Base-by-base conservation (phyloP, 2,797 vertebrate genomes). In the Myiotriccus ornatus region DNA sequence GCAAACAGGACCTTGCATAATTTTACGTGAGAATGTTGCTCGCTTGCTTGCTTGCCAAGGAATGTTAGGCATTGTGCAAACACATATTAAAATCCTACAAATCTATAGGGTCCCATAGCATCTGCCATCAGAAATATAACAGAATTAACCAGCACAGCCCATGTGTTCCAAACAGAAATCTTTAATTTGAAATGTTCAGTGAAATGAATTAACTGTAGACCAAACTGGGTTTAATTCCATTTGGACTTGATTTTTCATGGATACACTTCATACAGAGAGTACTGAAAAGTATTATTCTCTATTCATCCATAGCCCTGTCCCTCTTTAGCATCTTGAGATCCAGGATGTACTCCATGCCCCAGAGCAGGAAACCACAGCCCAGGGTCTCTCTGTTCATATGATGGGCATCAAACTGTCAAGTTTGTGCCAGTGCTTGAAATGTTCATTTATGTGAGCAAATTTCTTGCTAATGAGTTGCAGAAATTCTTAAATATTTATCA, bases 51-150 rank as follows among this genome's bases (percentile, higher is more conserved):
- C 65, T 91, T 94, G 78, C 92, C 71, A 93, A 94, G 57, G 90
- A 92, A 84, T 91, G 67, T 63, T 86, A 93, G 59, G 70, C 28
- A 85, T 94, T 91, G 73, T 84, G 52, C 60, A 91, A 92, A 64
- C 35, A 77, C 49, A 60, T 70, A 74, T 60, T 85, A 91, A 95
- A 95, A 83, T 91, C 71, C 22, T 89, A 32, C 44, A 89, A 87
- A 84, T 94, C 69, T 65, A 39, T 56, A 87, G 73, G 24, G 62
- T 91, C 68, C 24, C 57, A 50, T 43, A 89, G 65, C 34, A 91
- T 85, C 89, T 94, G 85, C 43, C 56, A 52, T 93, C 86, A 92
- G 49, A 90, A 89, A 83, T 74, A 32, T 9, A 83, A 78, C 69
- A 75, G 30, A 22, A 68, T 91, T 92, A 93, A 71, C 73, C 43